Evolutionary conservation across 2,113 vertebrate genomes (phyloP).

Genomic region (Felis chaus): DNA sequence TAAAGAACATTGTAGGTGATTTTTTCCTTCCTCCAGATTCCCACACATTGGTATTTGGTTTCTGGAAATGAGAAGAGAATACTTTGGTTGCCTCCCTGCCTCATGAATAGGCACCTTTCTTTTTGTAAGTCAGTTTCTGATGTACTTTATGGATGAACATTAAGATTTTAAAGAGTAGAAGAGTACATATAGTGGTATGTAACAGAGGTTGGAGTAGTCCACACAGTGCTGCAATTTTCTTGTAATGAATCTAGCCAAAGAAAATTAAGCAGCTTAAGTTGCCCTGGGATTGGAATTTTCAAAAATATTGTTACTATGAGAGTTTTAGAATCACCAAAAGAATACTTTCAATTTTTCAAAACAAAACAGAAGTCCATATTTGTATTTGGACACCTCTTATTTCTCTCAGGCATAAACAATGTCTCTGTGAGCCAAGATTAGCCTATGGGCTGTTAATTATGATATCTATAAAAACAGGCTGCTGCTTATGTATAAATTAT

Average conservation of each 20-base stretch:
- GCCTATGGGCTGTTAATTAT: neutral
- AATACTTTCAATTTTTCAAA: neutral
- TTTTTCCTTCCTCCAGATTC: neutral
- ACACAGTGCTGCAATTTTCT: neutral
- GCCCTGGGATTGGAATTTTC: neutral
- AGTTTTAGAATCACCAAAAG: neutral
- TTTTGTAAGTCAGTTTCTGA: neutral
- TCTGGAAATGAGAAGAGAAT: neutral
- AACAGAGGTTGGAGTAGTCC: neutral
- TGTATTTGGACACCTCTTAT: neutral
- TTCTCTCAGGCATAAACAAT: neutral
- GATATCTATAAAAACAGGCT: neutral
- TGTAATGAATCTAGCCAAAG: neutral
- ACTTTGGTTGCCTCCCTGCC: neutral
- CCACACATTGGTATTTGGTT: neutral
- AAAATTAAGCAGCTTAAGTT: neutral
- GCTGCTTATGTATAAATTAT: neutral
- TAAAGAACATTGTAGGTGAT: neutral
- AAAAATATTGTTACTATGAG: neutral
- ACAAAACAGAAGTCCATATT: neutral
- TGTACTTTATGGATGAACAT: too few species aligned
- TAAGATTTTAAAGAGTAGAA: neutral
- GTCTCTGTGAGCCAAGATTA: neutral
- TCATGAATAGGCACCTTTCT: neutral
- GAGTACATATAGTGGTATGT: too few species aligned